Evolutionary conservation across 2,113 vertebrate genomes (phyloP).

Genomic region (Lagopus leucura): DNA sequence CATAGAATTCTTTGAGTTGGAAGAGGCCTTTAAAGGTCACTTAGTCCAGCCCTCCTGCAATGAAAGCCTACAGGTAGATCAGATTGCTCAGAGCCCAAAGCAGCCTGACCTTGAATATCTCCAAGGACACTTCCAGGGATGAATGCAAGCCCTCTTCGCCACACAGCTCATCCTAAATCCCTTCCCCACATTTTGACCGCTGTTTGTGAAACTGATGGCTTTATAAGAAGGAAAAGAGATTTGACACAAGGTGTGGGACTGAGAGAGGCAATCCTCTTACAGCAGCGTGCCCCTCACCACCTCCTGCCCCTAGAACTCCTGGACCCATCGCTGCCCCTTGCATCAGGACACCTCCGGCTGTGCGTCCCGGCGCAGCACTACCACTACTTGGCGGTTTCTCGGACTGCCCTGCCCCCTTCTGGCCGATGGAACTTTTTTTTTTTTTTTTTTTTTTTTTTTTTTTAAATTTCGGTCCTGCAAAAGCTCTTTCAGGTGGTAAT

Average conservation of each 20-base stretch:
- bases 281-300: rapidly evolving
- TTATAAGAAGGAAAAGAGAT: background rate
- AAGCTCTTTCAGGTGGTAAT: background rate
- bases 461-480: background rate
- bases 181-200: background rate
- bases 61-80: too few species aligned
- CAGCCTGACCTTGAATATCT: too few species aligned
- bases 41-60: too few species aligned
- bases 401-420: background rate
- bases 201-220: background rate
- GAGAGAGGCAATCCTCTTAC: rapidly evolving
- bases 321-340: background rate
- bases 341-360: background rate
- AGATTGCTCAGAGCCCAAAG: too few species aligned
- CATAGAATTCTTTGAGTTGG: too few species aligned
- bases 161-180: background rate
- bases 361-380: too few species aligned
- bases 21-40: too few species aligned
- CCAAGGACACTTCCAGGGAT: background rate
- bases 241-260: rapidly evolving
- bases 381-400: background rate
- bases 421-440: background rate
- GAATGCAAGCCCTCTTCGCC: background rate
- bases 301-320: too few species aligned
- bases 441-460: too few species aligned